These are phyloP conservation scores for Halictus quadricinctus DNA, from an alignment of 2,888 invertebrate species.

Conservation along the genomic window DNA sequence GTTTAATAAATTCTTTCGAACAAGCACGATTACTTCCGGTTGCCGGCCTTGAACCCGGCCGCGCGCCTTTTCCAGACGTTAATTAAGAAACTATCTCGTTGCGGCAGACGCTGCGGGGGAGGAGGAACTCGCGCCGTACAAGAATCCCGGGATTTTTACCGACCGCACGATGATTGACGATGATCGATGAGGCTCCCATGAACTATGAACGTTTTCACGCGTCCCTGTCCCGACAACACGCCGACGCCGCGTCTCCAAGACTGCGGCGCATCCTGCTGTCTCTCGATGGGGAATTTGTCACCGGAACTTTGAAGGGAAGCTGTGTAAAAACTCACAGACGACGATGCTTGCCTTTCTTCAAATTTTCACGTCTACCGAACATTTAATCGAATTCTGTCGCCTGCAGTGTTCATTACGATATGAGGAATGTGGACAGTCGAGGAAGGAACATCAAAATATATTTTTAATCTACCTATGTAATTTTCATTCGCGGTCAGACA, in stretches of 20 bases:
- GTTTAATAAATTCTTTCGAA: constrained; percentile 62
- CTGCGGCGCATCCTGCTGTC: neutral
- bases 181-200: constrained; percentile 74
- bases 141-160: constrained; percentile 67
- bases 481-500: too few species aligned
- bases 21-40: constrained; percentile 66
- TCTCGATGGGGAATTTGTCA: neutral
- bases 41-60: constrained; percentile 60
- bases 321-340: neutral
- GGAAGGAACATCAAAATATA: neutral
- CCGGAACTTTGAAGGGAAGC: neutral
- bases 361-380: neutral
- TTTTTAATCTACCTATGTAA: neutral
- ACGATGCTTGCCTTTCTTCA: neutral
- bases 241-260: neutral
- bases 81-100: constrained; percentile 75
- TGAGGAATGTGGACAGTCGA: neutral
- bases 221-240: constrained; percentile 27
- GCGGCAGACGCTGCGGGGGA: constrained; percentile 55
- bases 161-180: constrained; percentile 73
- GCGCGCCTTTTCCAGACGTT: constrained; percentile 66
- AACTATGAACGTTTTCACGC: constrained; percentile 62
- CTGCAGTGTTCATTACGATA: neutral
- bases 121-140: constrained; percentile 49
- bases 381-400: neutral